Evolutionary conservation across 2,888 invertebrate species (phyloP).

Genomic region (Cheiracanthium punctorium): DNA sequence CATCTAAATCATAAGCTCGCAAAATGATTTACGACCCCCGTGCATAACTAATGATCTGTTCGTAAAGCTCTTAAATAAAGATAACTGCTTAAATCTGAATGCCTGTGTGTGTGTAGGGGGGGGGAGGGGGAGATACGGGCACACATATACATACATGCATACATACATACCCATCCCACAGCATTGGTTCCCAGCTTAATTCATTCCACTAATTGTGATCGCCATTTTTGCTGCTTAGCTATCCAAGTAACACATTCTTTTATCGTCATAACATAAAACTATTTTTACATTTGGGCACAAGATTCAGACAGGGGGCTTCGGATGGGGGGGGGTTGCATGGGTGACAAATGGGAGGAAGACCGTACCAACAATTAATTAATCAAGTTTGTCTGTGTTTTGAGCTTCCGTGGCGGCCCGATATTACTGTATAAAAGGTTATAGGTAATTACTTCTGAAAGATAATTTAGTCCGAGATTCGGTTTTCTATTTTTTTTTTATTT

Average conservation of each 20-base stretch:
- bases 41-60: too few relatives aligned
- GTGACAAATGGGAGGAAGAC: not conserved
- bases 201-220: not conserved
- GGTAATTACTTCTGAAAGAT: not conserved
- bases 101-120: too few relatives aligned
- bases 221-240: not conserved
- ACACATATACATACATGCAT: too few relatives aligned
- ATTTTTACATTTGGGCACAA: not conserved
- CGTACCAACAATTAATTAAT: not conserved
- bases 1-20: too few relatives aligned
- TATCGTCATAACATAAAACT: not conserved
- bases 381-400: not conserved
- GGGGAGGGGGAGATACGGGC: too few relatives aligned
- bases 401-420: not conserved
- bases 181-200: too few relatives aligned
- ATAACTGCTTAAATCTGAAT: too few relatives aligned
- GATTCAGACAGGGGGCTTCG: too few relatives aligned
- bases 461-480: not conserved
- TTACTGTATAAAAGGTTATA: not conserved
- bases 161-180: too few relatives aligned
- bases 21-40: too few relatives aligned
- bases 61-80: too few relatives aligned
- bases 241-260: not conserved
- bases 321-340: not conserved
- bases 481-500: too few relatives aligned